Base-by-base conservation (phyloP, 2,797 vertebrate genomes). In the Semaprochilodus insignis region DNA sequence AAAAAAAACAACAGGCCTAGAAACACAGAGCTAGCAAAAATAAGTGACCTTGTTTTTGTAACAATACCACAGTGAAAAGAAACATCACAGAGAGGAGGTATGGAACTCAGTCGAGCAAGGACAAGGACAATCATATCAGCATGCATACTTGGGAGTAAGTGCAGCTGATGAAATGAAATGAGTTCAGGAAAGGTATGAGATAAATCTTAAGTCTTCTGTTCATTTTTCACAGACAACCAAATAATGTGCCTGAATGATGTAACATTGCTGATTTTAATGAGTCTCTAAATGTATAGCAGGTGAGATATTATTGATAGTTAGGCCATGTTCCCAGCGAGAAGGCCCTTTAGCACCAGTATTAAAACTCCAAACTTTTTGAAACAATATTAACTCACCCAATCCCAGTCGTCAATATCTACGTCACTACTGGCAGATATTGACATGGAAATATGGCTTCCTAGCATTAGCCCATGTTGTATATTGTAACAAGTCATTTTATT, bases 401-500 rank as follows among this genome's bases (percentile, higher is more conserved):
- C 44, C 10, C 8, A 44, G 48, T 48, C n/a, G 48, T 44, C 19
- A 2, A 44, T 40, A 67, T 67, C 40, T 69, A 21, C 66, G 48
- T 48, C 66, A 69, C 5, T 21, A n/a, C 40, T 69, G 40, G 21
- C 69, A 71, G 44, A 71, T n/a, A 16, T 3, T 6, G 44, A 51
- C 44, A 51, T 16, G 23, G 67, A 48, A 23, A 70, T 70, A 70
- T 23, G 15, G 6, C 36, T 48, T 69, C 19, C 66, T 48, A 5
- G 36, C 66, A 44, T 69, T 44, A 69, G 40, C 36, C 66, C 66
- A 69, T 44, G 7, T 11, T 44, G 36, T 21, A n/a, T 48, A 69
- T 44, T 69, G 66, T 44, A 14, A 36, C 21, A 40, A 44, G 66
- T 69, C 66, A 69, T 36, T 69, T 69, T 48, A 44, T 44, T 69